Percentiles rank a stretch among this genome's conserved stretches.
These are phyloP conservation scores for Pandemis cinnamomeana DNA, from an alignment of 2,888 invertebrate species.

Conservation along the genomic window DNA sequence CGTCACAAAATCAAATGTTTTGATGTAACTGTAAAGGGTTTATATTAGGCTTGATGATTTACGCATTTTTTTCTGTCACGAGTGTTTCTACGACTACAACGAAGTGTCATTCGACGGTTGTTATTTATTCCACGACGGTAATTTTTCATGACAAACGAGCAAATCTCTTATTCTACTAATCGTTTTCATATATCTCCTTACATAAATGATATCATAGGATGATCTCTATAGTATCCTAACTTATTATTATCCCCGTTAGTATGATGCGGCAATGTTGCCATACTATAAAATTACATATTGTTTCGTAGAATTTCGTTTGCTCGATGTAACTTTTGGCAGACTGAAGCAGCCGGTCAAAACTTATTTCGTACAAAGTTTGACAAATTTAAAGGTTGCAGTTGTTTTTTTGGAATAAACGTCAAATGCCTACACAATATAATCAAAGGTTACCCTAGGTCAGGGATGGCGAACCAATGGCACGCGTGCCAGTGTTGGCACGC, in stretches of 20 bases:
- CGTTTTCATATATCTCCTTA: neutral
- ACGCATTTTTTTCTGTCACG: too few species aligned
- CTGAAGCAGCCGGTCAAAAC: neutral
- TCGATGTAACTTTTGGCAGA: neutral
- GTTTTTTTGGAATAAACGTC: too few species aligned
- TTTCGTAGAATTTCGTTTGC: neutral
- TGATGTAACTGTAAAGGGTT: too few species aligned
- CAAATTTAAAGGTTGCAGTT: too few species aligned
- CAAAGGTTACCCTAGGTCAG: too few species aligned
- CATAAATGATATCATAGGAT: conserved; percentile 12
- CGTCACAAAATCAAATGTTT: too few species aligned
- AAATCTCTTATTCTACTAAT: neutral
- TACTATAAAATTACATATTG: neutral
- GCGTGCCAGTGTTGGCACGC: too few species aligned
- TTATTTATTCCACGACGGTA: neutral
- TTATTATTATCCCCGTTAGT: neutral
- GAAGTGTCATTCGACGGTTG: too few species aligned
- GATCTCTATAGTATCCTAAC: conserved; percentile 4
- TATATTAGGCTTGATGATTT: too few species aligned
- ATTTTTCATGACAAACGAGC: neutral
- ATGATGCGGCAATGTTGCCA: neutral
- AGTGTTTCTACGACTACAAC: too few species aligned
- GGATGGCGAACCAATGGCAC: too few species aligned
- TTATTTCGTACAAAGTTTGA: neutral
- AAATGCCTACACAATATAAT: neutral